Conservation (phyloP, 2,113 vertebrate species). For the Chunga burmeisteri region DNA sequence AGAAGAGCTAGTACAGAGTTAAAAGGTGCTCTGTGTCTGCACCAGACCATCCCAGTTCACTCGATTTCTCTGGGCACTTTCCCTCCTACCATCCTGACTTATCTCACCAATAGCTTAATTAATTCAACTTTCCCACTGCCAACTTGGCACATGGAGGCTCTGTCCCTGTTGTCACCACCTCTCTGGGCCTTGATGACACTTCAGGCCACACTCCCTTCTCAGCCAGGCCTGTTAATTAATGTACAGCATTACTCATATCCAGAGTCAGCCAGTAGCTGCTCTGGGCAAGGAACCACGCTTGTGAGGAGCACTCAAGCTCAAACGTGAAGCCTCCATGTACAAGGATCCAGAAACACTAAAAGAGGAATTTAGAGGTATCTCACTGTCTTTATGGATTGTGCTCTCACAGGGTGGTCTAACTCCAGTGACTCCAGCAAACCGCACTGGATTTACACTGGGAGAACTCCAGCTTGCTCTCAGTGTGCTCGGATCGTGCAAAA, state of each 20-base stretch:
- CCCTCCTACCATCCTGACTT: not conserved
- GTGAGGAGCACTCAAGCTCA: not conserved
- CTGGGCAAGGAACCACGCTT: not conserved
- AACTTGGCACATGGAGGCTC: not conserved
- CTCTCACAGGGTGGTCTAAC: not conserved
- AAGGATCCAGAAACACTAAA: not conserved
- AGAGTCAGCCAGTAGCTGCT: not conserved
- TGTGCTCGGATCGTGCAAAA: rapidly evolving
- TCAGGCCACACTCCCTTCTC: not conserved
- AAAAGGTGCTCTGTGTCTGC: not conserved
- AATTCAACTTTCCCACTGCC: not conserved
- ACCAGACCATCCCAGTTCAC: not conserved
- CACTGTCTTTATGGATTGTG: not conserved
- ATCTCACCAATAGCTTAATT: not conserved
- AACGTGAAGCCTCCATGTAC: rapidly evolving
- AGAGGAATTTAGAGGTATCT: not conserved
- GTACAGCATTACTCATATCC: not conserved
- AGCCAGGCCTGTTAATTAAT: not conserved
- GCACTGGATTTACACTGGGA: not conserved
- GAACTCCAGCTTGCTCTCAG: not conserved
- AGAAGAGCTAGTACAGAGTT: not conserved
- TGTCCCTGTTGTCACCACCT: not conserved
- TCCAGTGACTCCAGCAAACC: not conserved
- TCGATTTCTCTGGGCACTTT: not conserved
- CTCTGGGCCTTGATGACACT: not conserved